Evolutionary conservation across 2,113 vertebrate species (phyloP).

Genomic region (Cepphus grylle): DNA sequence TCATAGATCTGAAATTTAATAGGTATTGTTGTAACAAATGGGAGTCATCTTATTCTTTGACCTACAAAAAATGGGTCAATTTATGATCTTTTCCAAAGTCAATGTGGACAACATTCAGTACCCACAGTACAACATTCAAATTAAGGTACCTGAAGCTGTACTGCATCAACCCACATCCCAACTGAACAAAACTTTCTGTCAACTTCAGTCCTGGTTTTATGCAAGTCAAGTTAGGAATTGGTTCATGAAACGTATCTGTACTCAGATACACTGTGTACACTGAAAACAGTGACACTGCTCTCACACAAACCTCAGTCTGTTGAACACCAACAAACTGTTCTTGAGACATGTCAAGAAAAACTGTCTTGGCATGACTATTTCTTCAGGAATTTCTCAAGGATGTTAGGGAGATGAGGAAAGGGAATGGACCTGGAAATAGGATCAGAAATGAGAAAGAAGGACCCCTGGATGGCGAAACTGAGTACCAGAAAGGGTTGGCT

Average conservation of each 20-base stretch:
- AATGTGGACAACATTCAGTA: not conserved
- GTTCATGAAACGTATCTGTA: not conserved
- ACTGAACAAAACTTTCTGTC: not conserved
- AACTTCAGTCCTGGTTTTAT: not conserved
- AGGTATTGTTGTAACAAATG: not conserved
- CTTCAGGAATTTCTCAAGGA: not conserved
- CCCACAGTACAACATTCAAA: fast-evolving
- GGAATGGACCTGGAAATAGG: not conserved
- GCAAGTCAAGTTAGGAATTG: not conserved
- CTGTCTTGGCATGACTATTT: not conserved
- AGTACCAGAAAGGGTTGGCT: not conserved
- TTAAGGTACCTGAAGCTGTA: not conserved
- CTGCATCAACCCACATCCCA: not conserved
- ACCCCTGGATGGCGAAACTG: not conserved
- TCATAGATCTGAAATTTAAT: not conserved
- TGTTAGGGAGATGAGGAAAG: not conserved
- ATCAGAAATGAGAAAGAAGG: not conserved
- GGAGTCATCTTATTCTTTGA: not conserved
- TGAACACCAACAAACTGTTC: not conserved
- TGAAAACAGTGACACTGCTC: not conserved
- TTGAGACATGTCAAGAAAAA: not conserved
- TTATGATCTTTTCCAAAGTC: not conserved
- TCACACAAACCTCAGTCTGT: not conserved
- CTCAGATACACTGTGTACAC: not conserved
- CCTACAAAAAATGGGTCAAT: not conserved